Evolutionary conservation across 2,888 invertebrate species (phyloP), one percentile per base, ranked within the genome.

Genomic region (Meteorus cinctellus): DNA sequence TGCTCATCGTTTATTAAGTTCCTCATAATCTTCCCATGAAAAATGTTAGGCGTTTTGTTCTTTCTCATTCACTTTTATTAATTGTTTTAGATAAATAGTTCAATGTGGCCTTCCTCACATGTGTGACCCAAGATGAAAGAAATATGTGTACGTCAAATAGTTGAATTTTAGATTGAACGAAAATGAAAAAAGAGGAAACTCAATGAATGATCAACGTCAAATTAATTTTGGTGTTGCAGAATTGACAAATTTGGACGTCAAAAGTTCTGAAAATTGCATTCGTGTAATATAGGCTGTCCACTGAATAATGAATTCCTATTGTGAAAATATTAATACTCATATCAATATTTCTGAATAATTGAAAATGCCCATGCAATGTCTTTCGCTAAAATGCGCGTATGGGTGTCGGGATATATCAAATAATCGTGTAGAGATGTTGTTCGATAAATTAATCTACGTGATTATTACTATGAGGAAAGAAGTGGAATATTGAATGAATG

Each of bases 101-200:
- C 85, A 89, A 88, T 89, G 89, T 89, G 89, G 89, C 89, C 89
- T 89, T 89, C 88, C 88, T 89, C 87, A 84, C 83, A 81, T 85
- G 84, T 84, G 83, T 83, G 82, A 63, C 63, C 41, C 65, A 65
- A 65, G 66, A 74, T 36, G 67, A 76, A 71, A 63, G 27, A 55
- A n/a, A 72, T 74, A 70, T 70, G 41, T 55, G 55, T n/a, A 48
- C 55, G 45, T 29, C 63, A 65, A 72, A 70, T 27, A 72, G 48
- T 70, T 72, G 59, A 67, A 51, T 55, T 73, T 6, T 60, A 70
- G 34, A 63, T n/a, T 12, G n/a, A 59, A 59, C 19, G 24, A 31
- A 63, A 1, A 63, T 10, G 27, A 63, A 63, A 31, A 63, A 34
- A 31, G 29, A 65, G 36, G 36, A 65, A 16, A 36, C 19, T n/a